These are phyloP conservation scores for Carettochelys insculpta DNA, from an alignment of 2,113 vertebrate species.

Conservation along the genomic window DNA sequence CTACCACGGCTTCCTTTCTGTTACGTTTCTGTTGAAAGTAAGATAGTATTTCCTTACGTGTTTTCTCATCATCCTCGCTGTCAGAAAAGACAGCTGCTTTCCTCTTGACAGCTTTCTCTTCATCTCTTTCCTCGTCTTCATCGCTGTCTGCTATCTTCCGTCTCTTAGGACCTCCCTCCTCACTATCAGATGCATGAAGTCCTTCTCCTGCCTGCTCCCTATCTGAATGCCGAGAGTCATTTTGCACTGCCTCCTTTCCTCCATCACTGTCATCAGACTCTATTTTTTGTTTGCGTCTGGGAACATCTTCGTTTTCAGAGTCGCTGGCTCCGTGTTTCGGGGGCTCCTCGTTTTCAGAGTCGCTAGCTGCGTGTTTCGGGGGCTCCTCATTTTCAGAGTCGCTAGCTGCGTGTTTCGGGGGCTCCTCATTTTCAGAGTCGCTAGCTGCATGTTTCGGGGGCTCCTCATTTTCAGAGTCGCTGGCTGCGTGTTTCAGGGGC, in stretches of 20 bases:
- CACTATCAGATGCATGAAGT: slow-evolving; percentile 76
- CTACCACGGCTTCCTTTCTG: too few relatives aligned
- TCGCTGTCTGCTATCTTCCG: slow-evolving; percentile 77
- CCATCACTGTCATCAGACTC: slow-evolving; percentile 81
- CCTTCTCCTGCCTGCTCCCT: slow-evolving; percentile 50
- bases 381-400: slow-evolving; percentile 69
- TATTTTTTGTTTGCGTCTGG: slow-evolving; percentile 71
- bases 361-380: slow-evolving; percentile 41
- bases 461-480: slow-evolving; percentile 71
- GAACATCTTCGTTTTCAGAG: slow-evolving; percentile 66
- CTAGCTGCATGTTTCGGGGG: slow-evolving; percentile 52
- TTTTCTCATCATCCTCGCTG: slow-evolving; percentile 90
- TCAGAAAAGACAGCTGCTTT: slow-evolving; percentile 93
- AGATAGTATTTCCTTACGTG: slow-evolving; percentile 73
- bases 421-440: slow-evolving; percentile 67
- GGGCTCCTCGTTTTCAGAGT: slow-evolving; percentile 69
- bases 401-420: slow-evolving; percentile 46
- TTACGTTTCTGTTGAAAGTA: too few relatives aligned
- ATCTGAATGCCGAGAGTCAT: slow-evolving; percentile 64
- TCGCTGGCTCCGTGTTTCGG: slow-evolving; percentile 47
- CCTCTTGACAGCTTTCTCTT: slow-evolving; percentile 85
- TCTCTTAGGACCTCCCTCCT: slow-evolving; percentile 76
- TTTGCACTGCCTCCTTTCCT: slow-evolving; percentile 68
- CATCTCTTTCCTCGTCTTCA: slow-evolving; percentile 82
- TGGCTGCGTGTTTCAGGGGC: slow-evolving; percentile 43